These are phyloP conservation scores for Noturus placidus DNA, from an alignment of 2,113 vertebrate genomes.

Conservation along the genomic window DNA sequence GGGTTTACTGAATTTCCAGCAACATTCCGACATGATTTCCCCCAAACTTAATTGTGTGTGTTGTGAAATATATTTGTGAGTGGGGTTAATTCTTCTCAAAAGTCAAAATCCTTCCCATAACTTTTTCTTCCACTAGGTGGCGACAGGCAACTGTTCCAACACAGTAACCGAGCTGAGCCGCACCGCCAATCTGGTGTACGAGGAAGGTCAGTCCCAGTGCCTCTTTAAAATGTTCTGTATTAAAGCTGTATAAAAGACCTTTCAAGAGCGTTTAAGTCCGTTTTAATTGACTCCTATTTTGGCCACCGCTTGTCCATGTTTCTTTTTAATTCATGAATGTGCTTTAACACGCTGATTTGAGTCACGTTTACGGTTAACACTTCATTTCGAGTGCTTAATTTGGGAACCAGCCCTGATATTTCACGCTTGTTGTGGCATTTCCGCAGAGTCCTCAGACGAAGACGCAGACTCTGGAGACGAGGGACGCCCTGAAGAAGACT, in stretches of 20 bases:
- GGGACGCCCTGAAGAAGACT: conserved; percentile 68
- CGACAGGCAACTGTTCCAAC: conserved; percentile 70
- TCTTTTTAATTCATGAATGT: neutral
- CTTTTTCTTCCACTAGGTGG: conserved; percentile 75
- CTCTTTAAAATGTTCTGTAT: neutral
- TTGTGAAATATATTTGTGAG: too few relatives aligned
- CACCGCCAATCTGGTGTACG: conserved; percentile 91
- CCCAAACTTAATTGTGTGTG: too few relatives aligned
- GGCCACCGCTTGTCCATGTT: too few relatives aligned
- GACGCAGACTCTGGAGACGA: conserved; percentile 73
- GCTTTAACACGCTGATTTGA: neutral
- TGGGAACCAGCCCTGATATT: neutral
- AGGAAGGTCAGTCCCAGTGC: conserved; percentile 80
- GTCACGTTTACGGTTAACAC: neutral
- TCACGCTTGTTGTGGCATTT: neutral
- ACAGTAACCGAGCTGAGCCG: conserved; percentile 71
- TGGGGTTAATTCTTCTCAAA: neutral
- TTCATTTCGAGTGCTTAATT: neutral
- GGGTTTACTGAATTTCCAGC: too few relatives aligned
- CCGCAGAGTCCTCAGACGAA: conserved; percentile 75
- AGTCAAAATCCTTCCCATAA: neutral
- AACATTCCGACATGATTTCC: too few relatives aligned
- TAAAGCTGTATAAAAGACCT: neutral
- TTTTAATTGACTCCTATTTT: neutral
- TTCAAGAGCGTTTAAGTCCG: neutral